Conservation (phyloP, 1,140 invertebrate genomes). For the Leucophenga varia region DNA sequence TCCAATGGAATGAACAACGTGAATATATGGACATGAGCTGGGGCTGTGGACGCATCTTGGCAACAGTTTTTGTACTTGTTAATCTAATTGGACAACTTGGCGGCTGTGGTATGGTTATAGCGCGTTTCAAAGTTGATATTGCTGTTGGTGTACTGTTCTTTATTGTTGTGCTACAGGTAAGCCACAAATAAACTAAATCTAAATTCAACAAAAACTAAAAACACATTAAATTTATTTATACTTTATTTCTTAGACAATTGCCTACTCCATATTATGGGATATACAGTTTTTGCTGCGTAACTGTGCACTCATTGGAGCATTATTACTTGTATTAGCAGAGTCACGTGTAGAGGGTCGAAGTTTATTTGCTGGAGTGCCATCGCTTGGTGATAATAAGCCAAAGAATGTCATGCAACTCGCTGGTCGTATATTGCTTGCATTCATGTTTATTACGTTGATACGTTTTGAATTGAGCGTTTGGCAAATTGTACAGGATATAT, state of each 20-base stretch:
- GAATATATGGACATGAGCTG: constrained; percentile 97
- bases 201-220: background rate
- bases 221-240: background rate
- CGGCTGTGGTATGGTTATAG: constrained; percentile 90
- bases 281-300: constrained; percentile 93
- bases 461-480: constrained; percentile 87
- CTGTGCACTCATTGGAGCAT: constrained; percentile 89
- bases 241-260: constrained; percentile 75
- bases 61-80: constrained; percentile 80
- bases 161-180: constrained; percentile 90
- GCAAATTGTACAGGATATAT: constrained; percentile 77
- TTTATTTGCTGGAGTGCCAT: constrained; percentile 95
- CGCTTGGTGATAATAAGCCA: constrained; percentile 91
- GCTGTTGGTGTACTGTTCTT: constrained; percentile 92
- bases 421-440: constrained; percentile 89
- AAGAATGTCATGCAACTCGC: constrained; percentile 94
- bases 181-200: constrained; percentile 10
- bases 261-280: constrained; percentile 97
- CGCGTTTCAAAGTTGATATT: constrained; percentile 83
- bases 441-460: constrained; percentile 97
- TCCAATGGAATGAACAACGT: constrained; percentile 95
- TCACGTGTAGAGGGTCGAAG: constrained; percentile 84
- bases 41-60: constrained; percentile 86
- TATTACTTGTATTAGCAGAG: constrained; percentile 91
- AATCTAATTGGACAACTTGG: constrained; percentile 94